A percentile compares a stretch with the other conserved stretches of the same genome.
phyloP scores from a whole-genome alignment of 1,140 invertebrate species.

The Anthonomus grandis region DNA sequence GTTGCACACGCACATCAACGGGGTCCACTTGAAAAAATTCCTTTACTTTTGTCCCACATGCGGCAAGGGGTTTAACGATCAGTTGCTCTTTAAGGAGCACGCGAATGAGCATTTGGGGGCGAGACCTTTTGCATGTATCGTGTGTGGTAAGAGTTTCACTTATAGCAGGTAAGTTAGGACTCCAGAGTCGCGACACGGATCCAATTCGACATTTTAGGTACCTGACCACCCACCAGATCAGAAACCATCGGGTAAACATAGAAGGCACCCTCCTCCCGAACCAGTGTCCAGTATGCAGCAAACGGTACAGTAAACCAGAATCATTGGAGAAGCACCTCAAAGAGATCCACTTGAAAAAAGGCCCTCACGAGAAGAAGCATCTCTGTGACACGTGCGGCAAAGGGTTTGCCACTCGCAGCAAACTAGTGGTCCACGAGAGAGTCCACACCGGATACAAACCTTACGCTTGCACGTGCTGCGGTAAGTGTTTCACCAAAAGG shows the following conservation, averaged over 20 bases:
- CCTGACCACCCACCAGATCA: slow-evolving; percentile 44
- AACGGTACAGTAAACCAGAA: slow-evolving; percentile 49
- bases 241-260: slow-evolving; percentile 48
- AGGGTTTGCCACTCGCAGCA: slow-evolving; percentile 57
- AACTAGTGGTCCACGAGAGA: slow-evolving; percentile 59
- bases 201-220: slow-evolving; percentile 45
- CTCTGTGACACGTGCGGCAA: slow-evolving; percentile 48
- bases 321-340: slow-evolving; percentile 53
- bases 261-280: slow-evolving; percentile 31
- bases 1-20: slow-evolving; percentile 32
- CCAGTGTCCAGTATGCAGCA: slow-evolving; percentile 46
- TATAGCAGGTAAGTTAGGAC: slow-evolving; percentile 37
- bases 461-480: slow-evolving; percentile 54
- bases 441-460: slow-evolving; percentile 55
- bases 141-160: slow-evolving; percentile 60
- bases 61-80: slow-evolving; percentile 50
- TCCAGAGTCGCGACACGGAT: not conserved
- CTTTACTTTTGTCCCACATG: slow-evolving; percentile 51
- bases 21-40: slow-evolving; percentile 39
- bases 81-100: slow-evolving; percentile 50
- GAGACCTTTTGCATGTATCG: slow-evolving; percentile 60
- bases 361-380: slow-evolving; percentile 38
- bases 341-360: slow-evolving; percentile 48
- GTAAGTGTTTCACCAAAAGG: slow-evolving; percentile 54
- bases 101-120: slow-evolving; percentile 65